Base-by-base conservation (phyloP, 64 coral and sea anemone genomes). In the Pachyseris speciosa region DNA sequence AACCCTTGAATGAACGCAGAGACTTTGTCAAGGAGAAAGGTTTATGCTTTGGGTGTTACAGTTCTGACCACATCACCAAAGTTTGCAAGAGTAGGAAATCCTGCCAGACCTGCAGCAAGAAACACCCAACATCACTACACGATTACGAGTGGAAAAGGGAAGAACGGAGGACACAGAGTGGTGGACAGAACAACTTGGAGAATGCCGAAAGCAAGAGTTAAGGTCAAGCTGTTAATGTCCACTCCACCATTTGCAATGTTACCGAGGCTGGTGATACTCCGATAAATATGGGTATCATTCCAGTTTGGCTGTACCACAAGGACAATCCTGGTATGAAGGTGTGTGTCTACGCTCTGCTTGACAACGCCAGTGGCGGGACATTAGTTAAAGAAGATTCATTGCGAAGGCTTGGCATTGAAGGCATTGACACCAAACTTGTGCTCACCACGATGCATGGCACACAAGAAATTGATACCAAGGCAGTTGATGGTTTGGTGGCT, bases 401-500 rank as follows among this genome's bases (percentile, higher is more conserved):
- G 31, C 29, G 64, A 44, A 36, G 13, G 41, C 91, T 98, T 25
- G 88, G 92, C 1, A 20, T 87, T 52, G 28, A 90, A 65, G 87
- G 95, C 33, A 89, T 20, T 34, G 74, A 87, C 0, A 94, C 87
- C 20, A 78, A 67, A 24, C 61, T 96, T 16, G n/a, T 88, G 19
- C 67, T 96, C 7, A 92, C 89, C 1, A 92, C 89, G 5, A 91
- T 96, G 73, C 84, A 92, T 48, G 89, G 85, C 20, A 92, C 77
- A 1, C 43, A 88, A 78, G 69, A 84, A 65, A 64, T 92, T 4
- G 42, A 64, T 15, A 88, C 89, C 17, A 85, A 85, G 29, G 90
- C 53, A 2, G 68, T 87, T 2, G 59, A 87, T 38, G 84, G 91
- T 4, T 22, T 94, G 5, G n/a, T 77, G 13, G 84, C 80, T 7